Base-by-base conservation (phyloP, 2,113 vertebrate species). In the Nanorana parkeri region DNA sequence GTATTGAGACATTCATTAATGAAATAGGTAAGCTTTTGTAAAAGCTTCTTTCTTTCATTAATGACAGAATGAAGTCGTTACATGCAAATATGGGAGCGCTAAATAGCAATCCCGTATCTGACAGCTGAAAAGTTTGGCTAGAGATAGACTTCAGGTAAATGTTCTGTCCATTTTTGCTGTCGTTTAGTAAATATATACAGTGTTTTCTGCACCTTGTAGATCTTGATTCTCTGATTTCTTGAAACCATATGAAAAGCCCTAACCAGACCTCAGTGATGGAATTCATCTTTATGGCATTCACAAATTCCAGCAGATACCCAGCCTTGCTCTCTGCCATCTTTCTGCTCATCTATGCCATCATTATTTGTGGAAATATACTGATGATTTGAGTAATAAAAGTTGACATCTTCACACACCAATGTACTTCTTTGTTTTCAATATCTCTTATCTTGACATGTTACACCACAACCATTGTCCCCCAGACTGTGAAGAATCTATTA, bases 381-480 rank as follows among this genome's bases (percentile, higher is more conserved):
- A 84, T 89, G 19, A 8, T 85, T 28, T 11, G 76, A n/a, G 72
- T 87, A 23, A 63, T 87, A 20, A 69, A 26, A 24, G 21, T 29
- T 3, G 86, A 89, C 66, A 19, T 15, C 84, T 91, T 0, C 85
- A 87, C 47, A 85, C 16, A 0, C 85, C 89, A 67, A 90, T 87
- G 88, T 89, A 88, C 84, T 85, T 77, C 58, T 86, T 90, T 16
- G 76, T 89, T 74, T 87, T 85, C 2, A 76, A 80, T 55, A 83
- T 91, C 2, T 88, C 84, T 0, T 74, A 68, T 2, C 15, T 88
- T 0, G 89, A 90, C 64, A 3, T 85, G 86, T 81, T 89, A 87
- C 71, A 88, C 84, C 0, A 76, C 88, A 3, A 84, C 68, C 3
- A 80, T 87, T 24, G 85, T 89, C 19, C 90, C 87, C 0, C 88